phyloP scores from a whole-genome alignment of 2,888 invertebrate species.

The Geophilus truncorum region DNA sequence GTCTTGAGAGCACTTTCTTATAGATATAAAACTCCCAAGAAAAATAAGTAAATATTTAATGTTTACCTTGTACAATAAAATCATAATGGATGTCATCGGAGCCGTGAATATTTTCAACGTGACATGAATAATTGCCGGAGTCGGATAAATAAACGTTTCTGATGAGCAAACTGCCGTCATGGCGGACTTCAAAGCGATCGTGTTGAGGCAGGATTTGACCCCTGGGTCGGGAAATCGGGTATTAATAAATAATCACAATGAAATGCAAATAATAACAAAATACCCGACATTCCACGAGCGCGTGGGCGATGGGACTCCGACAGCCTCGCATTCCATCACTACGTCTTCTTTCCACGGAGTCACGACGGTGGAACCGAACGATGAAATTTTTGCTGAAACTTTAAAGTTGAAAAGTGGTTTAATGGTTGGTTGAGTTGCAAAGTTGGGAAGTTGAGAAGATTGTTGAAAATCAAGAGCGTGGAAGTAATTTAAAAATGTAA shows the following conservation, averaged over 20 bases:
- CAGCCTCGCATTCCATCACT: constrained; percentile 73
- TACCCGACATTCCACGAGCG: constrained; percentile 58
- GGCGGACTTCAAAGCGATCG: background rate
- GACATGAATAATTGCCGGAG: constrained; percentile 5
- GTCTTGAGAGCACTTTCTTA: background rate
- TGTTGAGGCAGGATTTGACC: background rate
- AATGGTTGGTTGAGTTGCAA: no score
- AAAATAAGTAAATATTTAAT: no score
- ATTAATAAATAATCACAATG: no score
- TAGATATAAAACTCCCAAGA: no score
- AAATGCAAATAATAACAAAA: no score
- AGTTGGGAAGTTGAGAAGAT: no score
- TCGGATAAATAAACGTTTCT: background rate
- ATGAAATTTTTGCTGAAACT: constrained; percentile 82
- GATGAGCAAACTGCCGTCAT: background rate
- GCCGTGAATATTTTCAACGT: background rate
- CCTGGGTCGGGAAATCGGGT: no score
- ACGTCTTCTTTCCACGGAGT: constrained; percentile 81
- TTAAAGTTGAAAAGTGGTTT: no score
- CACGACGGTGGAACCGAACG: constrained; percentile 60
- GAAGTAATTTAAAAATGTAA: no score
- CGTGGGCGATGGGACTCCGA: constrained; percentile 72
- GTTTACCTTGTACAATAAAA: no score
- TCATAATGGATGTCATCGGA: no score
- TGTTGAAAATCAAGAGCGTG: no score